These are phyloP conservation scores for Cliona cf. orientalis DNA, from an alignment of 37 sponge, comb jelly and placozoan species.

Conservation along the genomic window DNA sequence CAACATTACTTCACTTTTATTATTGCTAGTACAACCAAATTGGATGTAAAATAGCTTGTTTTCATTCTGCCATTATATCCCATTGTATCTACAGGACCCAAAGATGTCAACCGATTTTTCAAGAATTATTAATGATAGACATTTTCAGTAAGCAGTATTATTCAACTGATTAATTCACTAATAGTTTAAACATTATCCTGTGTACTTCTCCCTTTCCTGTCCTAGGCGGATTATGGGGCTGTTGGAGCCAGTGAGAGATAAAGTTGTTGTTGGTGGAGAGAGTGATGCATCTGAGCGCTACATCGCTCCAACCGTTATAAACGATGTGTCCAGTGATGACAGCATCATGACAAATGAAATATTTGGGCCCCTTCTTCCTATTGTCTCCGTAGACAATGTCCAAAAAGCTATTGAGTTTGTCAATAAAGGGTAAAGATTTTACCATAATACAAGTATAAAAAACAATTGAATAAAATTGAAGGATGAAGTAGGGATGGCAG, in stretches of 20 bases:
- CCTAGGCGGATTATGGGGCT: constrained; percentile 62
- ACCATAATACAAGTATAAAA: too few species aligned
- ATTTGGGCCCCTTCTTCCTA: constrained; percentile 85
- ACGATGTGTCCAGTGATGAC: constrained; percentile 69
- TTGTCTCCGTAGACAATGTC: constrained; percentile 66
- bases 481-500: too few species aligned
- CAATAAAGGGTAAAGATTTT: background rate
- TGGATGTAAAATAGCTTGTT: too few species aligned
- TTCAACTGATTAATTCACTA: background rate
- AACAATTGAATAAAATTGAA: too few species aligned
- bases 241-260: constrained; percentile 40
- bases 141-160: constrained; percentile 39
- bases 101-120: constrained; percentile 48
- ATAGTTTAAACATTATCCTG: background rate
- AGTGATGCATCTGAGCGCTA: constrained; percentile 58
- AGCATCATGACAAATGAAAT: constrained; percentile 84
- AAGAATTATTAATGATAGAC: constrained; percentile 39
- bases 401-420: constrained; percentile 76
- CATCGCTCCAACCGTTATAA: constrained; percentile 82
- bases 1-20: too few species aligned
- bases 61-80: too few species aligned
- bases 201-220: background rate
- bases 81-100: constrained; percentile 37
- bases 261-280: constrained; percentile 69
- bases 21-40: too few species aligned